Percentiles rank a stretch among this genome's conserved stretches.
Evolutionary conservation across 2,888 invertebrate genomes (phyloP).

Genomic region (Macrophya alboannulata): DNA sequence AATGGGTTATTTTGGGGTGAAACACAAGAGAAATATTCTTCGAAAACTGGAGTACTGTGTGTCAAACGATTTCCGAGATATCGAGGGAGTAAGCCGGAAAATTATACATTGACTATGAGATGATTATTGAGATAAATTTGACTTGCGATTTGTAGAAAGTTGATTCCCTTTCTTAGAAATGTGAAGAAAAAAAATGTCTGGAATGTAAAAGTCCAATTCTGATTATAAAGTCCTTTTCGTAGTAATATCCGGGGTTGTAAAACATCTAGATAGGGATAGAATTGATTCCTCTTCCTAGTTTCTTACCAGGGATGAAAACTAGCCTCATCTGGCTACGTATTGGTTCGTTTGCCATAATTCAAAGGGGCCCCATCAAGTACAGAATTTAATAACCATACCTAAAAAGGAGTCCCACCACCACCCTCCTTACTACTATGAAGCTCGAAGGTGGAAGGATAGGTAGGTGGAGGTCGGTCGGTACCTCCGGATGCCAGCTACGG

Average conservation of each 20-base stretch:
- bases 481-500: constrained; percentile 48
- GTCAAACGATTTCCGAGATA: not conserved
- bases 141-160: too few species aligned
- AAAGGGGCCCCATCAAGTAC: constrained; percentile 54
- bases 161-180: too few species aligned
- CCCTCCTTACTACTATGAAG: not conserved
- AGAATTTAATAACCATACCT: constrained; percentile 75
- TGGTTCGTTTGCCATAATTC: constrained; percentile 50
- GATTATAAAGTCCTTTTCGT: not conserved
- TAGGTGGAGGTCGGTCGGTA: constrained; percentile 60
- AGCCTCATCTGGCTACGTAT: constrained; percentile 17
- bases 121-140: not conserved
- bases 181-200: not conserved
- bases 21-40: too few species aligned
- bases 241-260: not conserved
- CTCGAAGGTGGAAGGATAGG: constrained; percentile 23
- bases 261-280: not conserved
- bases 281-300: not conserved
- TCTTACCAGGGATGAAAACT: constrained; percentile 9
- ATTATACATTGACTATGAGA: not conserved
- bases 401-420: constrained; percentile 23
- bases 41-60: too few species aligned
- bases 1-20: too few species aligned
- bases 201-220: not conserved
- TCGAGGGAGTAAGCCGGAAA: too few species aligned